Evolutionary conservation across 2,113 vertebrate genomes (phyloP), one percentile per base, ranked within the genome.

Genomic region (Echinops telfairi): DNA sequence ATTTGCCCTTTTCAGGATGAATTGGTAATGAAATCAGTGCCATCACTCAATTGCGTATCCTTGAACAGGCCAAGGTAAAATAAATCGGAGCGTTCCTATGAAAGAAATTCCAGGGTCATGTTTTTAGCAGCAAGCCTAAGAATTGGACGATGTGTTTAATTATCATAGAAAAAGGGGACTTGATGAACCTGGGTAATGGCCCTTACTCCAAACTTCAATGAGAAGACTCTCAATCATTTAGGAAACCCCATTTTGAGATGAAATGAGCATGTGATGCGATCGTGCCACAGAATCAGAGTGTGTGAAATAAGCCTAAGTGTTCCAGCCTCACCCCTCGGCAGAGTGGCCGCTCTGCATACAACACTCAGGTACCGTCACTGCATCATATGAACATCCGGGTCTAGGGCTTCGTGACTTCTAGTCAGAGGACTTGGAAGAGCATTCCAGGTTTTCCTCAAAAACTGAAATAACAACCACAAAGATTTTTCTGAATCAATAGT

Each of bases 21-120:
- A 96, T 93, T 96, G 87, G 80, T 87, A 97, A 97, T 96, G 94
- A 97, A 97, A 98, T 92, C 96, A 96, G 91, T 62, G n/a, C 94
- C 22, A 89, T 97, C 90, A 90, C 95, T 95, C 96, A 96, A 70
- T n/a, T 93, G 76, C 90, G 81, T 96, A 11, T 83, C 71, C 90
- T 96, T 95, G 70, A 70, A 91, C 95, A 97, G 95, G 92, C 95
- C n/a, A 20, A 95, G 92, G 92, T 97, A 96, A 93, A 96, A 97
- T 95, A 96, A 94, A 89, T 94, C 96, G 86, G 82, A 96, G 92
- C 62, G 88, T 93, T 95, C 93, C 77, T n/a, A 38, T 58, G 38
- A 91, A 47, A 93, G 43, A 90, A 95, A 89, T 89, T 79, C 38
- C 73, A 93, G 79, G 77, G 47, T 86, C 60, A 89, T 84, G 68